phyloP scores from a whole-genome alignment of 64 coral and sea anemone species.

The Porites lutea region DNA sequence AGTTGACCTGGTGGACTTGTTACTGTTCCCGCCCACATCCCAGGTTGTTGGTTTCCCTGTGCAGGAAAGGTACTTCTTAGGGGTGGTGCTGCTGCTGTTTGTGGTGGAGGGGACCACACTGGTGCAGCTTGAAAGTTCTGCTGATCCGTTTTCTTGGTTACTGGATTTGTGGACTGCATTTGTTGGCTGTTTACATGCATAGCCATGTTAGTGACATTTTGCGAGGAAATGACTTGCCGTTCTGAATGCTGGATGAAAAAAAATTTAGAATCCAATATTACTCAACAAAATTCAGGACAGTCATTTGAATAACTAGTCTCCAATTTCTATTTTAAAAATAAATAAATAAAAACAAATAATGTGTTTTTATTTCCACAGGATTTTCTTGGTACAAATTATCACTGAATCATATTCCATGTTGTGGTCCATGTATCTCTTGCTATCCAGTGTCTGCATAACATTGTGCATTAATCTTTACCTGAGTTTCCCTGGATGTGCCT shows the following conservation, averaged over 20 bases:
- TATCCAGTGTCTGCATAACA: background rate
- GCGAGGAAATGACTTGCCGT: background rate
- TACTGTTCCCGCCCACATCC: background rate
- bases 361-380: too few relatives aligned
- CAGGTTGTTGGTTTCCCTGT: background rate
- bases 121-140: background rate
- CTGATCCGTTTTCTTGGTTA: background rate
- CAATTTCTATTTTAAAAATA: too few relatives aligned
- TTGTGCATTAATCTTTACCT: background rate
- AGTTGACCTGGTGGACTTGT: background rate
- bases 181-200: background rate
- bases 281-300: background rate
- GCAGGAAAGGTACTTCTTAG: background rate
- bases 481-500: background rate
- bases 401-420: too few relatives aligned
- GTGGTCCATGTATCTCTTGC: too few relatives aligned
- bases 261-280: background rate
- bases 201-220: constrained; percentile 17
- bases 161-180: background rate
- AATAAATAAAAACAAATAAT: too few relatives aligned
- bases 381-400: too few relatives aligned
- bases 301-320: background rate
- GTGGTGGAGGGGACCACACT: background rate
- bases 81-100: background rate
- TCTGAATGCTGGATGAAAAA: background rate